Percentiles rank a stretch among this genome's conserved stretches.
phyloP scores from a whole-genome alignment of 2,113 vertebrate species.

The Prunella fulvescens region DNA sequence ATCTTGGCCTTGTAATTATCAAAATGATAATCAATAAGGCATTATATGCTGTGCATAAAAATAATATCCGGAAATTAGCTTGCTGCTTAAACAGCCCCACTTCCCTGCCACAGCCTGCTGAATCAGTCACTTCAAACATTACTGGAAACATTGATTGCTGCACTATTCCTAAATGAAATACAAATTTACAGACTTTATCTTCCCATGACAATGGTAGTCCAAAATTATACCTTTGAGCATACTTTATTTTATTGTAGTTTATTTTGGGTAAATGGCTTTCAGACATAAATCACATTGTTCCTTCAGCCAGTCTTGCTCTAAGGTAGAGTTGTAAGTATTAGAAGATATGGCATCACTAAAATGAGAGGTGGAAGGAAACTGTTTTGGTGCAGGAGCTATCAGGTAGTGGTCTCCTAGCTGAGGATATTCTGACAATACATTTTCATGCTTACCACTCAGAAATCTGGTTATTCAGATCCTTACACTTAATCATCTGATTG shows the following conservation, averaged over 20 bases:
- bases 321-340: not conserved
- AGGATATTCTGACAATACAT: not conserved
- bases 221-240: not conserved
- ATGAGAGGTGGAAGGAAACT: not conserved
- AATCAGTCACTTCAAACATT: not conserved
- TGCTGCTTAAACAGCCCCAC: not conserved
- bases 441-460: not conserved
- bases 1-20: not conserved
- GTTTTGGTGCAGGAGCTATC: not conserved
- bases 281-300: not conserved
- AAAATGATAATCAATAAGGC: not conserved
- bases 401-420: not conserved
- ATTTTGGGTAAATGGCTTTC: constrained; percentile 8
- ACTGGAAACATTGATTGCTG: constrained; percentile 8
- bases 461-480: not conserved
- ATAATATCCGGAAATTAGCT: not conserved
- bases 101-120: not conserved
- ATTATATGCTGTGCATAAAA: not conserved
- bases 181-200: not conserved
- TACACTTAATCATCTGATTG: not conserved
- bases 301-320: not conserved
- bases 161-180: not conserved
- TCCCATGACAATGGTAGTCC: not conserved
- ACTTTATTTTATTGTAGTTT: constrained; percentile 14
- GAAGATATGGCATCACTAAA: not conserved